Base-by-base conservation (phyloP, 2,797 vertebrate species). In the Hypotaenidia philippensis region DNA sequence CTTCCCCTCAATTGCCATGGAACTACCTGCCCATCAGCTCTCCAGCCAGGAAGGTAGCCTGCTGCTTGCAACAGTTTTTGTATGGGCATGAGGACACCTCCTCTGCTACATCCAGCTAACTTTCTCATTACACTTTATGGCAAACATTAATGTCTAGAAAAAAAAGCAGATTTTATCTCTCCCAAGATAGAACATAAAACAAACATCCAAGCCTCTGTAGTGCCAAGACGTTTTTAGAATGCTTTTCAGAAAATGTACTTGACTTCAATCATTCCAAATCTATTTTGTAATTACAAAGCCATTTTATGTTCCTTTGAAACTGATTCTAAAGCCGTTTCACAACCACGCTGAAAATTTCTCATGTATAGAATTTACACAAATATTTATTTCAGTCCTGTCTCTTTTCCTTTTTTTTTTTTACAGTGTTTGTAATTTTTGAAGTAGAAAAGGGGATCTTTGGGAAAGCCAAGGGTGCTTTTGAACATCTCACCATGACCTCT, bases 241-340 rank as follows among this genome's bases (percentile, higher is more conserved):
- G 78, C 22, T 84, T 86, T 93, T 87, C 94, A 93, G 57, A 60
- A 86, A 29, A 64, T 20, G n/a, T 59, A 69, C 83, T 94, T 88
- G 89, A 90, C 75, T 90, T 91, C 93, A 77, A 15, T 74, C 49
- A 92, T 83, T 94, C 49, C 50, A 71, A 84, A 94, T 88, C 83
- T 86, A 17, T 91, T 95, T 94, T 76, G 72, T 81, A 93, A 94
- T 96, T 90, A 81, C 52, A 94, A 94, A 93, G 85, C 34, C 45
- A 65, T 86, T 94, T 95, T 65, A 44, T 81, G 70, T 75, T 91
- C 65, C 77, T 94, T 94, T 95, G 91, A 95, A 96, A 96, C 44
- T 7, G 13, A 71, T 78, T 96, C 82, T 89, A 75, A 91, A 94
- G 61, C 85, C 86, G 25, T 86, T 94, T 65, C 49, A 53, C 60